Base-by-base conservation (phyloP, 2,888 invertebrate genomes). In the Hedya salicella region DNA sequence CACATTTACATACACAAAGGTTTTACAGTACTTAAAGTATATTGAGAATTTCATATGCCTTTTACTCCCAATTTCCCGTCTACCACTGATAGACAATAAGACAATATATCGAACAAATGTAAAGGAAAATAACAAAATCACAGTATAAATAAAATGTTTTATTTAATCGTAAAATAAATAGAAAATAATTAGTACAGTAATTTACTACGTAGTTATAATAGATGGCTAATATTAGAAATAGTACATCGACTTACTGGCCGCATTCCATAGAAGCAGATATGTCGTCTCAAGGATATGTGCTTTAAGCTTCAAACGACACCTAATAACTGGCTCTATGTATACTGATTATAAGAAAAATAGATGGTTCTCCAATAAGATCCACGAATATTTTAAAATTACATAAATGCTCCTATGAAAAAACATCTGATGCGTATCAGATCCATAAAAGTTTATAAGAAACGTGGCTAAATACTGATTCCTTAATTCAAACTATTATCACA, bases 211-310 rank as follows among this genome's bases (percentile, higher is more conserved):
- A 76, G 63, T 75, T 75, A 76, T 68, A 65, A 61, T 65, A 61
- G 60, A 56, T 62, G 59, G 62, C 61, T 53, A 65, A 53, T 46
- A 75, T 69, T 72, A 67, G 25, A 57, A 49, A 53, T 71, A 75
- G 73, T 60, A 75, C 74, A 75, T 76, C 72, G 73, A 60, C 52
- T 66, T 39, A 61, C 42, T 54, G 66, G 66, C 60, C 73, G 72
- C 76, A 76, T 82, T 83, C 77, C 89, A 88, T 88, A 90, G 89
- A 88, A 89, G 89, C 89, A 89, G 88, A 90, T 89, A 89, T 89
- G 88, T 76, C 73, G 73, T 73, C 69, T 57, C 68, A 65, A 54
- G 74, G 81, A 85, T 87, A 88, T 88, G 86, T 86, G 79, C 75
- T 62, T 68, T 73, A 73, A 77, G 72, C 70, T 72, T 72, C 71